phyloP scores from a whole-genome alignment of 2,888 invertebrate species.

The Chalcis sispes region DNA sequence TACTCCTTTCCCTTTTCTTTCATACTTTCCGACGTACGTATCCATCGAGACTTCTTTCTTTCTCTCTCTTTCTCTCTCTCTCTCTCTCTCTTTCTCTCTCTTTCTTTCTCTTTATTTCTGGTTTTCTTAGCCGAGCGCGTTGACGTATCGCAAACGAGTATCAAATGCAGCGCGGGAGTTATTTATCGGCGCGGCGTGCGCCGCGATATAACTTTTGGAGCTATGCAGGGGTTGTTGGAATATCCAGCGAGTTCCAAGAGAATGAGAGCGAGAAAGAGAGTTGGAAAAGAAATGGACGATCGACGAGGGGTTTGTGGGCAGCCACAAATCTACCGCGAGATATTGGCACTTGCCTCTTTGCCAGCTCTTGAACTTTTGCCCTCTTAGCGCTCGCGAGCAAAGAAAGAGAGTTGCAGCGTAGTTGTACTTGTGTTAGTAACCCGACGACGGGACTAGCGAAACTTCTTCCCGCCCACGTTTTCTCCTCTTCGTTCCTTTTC shows the following conservation, averaged over 20 bases:
- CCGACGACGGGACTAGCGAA: neutral
- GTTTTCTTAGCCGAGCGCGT: neutral
- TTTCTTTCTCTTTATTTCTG: neutral
- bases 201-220: slow-evolving; percentile 65
- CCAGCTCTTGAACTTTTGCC: neutral
- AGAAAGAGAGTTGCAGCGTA: too few species aligned
- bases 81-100: slow-evolving; percentile 8
- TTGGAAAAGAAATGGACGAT: slow-evolving; percentile 12
- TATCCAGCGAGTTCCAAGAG: slow-evolving; percentile 32
- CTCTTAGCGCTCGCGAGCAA: neutral
- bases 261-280: slow-evolving; percentile 39
- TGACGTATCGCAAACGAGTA: slow-evolving; percentile 54
- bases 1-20: neutral
- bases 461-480: neutral
- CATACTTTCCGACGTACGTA: too few species aligned
- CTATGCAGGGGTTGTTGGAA: too few species aligned
- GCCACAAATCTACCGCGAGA: slow-evolving; percentile 66
- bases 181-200: slow-evolving; percentile 65
- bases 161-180: slow-evolving; percentile 60
- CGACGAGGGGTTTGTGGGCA: too few species aligned
- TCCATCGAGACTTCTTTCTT: neutral
- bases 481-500: neutral
- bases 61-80: neutral
- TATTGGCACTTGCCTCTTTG: slow-evolving; percentile 64
- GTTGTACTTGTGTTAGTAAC: too few species aligned